phyloP scores from a whole-genome alignment of 2,797 vertebrate species.

The Meriones psammophilus region DNA sequence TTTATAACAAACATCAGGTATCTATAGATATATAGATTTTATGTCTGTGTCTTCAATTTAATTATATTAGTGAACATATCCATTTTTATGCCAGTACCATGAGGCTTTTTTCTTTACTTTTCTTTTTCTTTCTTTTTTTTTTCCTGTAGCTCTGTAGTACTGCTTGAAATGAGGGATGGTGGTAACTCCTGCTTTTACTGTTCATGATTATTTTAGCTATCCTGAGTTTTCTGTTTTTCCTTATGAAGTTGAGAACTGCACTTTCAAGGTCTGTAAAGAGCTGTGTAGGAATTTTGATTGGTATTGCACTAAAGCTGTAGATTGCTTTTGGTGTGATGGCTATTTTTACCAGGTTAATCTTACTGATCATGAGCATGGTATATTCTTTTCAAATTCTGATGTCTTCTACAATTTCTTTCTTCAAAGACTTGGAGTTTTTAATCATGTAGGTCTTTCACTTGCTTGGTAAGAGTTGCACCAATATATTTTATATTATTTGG shows the following conservation, averaged over 20 bases:
- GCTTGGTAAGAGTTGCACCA: not conserved
- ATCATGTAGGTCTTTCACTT: not conserved
- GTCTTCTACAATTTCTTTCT: not conserved
- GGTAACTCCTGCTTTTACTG: not conserved
- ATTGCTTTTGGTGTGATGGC: not conserved
- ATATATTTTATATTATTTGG: not conserved
- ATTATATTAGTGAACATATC: not conserved
- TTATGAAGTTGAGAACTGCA: not conserved
- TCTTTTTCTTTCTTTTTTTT: not conserved
- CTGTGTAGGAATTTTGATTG: not conserved
- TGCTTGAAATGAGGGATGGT: not conserved
- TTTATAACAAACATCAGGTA: not conserved
- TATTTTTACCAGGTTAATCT: not conserved
- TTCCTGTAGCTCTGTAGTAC: not conserved
- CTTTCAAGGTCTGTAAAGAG: not conserved
- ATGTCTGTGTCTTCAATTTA: not conserved
- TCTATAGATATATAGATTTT: not conserved
- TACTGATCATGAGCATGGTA: not conserved
- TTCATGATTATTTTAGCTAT: not conserved
- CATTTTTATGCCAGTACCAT: not conserved
- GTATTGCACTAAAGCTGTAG: not conserved
- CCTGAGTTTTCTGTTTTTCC: not conserved
- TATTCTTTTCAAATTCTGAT: not conserved
- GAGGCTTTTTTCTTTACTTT: not conserved
- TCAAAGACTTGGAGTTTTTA: not conserved